Evolutionary conservation across 2,113 vertebrate genomes (phyloP).

Genomic region (Dendrocopos noguchii): DNA sequence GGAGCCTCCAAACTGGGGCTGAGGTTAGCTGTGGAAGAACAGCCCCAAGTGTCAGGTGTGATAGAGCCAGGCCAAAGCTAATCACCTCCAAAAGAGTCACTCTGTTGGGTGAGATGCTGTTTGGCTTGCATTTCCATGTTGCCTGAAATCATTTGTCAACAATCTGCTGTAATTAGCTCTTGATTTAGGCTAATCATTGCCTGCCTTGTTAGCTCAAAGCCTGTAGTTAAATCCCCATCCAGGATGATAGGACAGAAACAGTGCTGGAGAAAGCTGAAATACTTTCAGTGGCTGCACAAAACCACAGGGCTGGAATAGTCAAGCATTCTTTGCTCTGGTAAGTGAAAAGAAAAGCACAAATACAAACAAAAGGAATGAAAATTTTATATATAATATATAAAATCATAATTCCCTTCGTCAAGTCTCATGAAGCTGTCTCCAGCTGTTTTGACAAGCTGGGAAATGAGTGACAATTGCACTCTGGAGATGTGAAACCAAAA

Average conservation of each 20-base stretch:
- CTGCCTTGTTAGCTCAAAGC: slow-evolving; percentile 29
- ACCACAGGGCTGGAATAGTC: background rate
- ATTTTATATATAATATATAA: too few species aligned
- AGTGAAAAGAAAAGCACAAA: background rate
- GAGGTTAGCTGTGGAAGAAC: background rate
- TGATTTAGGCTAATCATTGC: slow-evolving; percentile 44
- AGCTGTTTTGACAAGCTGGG: background rate
- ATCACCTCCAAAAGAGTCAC: background rate
- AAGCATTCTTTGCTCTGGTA: background rate
- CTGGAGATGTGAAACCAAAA: background rate
- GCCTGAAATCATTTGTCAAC: slow-evolving; percentile 43
- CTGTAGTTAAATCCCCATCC: background rate
- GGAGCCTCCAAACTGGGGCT: background rate
- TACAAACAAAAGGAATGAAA: too few species aligned
- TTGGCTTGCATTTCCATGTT: slow-evolving; percentile 3
- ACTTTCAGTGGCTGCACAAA: background rate
- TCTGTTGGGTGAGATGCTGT: background rate
- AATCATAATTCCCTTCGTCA: background rate
- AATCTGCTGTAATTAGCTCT: slow-evolving; percentile 39
- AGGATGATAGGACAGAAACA: background rate
- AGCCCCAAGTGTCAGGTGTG: background rate
- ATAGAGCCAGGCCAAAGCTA: background rate
- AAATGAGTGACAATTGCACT: background rate
- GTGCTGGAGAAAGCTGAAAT: background rate
- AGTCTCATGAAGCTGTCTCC: background rate